These are phyloP conservation scores for Julus scanicus DNA, from an alignment of 2,888 invertebrate genomes.

Conservation along the genomic window DNA sequence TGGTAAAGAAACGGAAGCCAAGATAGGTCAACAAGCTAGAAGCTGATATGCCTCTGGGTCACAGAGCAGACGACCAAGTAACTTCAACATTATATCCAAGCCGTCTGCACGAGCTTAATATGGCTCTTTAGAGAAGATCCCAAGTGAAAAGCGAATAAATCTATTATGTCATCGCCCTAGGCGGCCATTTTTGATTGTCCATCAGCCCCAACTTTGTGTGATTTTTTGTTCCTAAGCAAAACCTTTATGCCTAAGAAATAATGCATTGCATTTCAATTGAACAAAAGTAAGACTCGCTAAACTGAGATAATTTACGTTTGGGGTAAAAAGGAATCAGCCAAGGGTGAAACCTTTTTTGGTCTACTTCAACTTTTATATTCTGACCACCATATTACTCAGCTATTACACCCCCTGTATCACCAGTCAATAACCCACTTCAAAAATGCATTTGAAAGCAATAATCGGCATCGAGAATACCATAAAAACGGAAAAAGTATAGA, in stretches of 20 bases:
- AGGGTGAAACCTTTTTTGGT: conserved; percentile 51
- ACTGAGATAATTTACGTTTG: conserved; percentile 49
- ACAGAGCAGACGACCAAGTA: conserved; percentile 44
- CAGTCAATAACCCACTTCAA: conserved; percentile 48
- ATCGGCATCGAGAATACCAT: not conserved
- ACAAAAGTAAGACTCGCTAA: conserved; percentile 36
- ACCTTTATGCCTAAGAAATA: conserved; percentile 8
- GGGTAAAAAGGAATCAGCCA: conserved; percentile 36
- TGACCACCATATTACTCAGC: conserved; percentile 48
- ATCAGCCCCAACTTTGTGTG: not conserved
- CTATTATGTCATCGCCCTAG: conserved; percentile 41
- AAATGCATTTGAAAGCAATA: conserved; percentile 41
- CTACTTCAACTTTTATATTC: conserved; percentile 47
- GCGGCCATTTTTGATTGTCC: conserved; percentile 45
- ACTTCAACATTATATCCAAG: conserved; percentile 37
- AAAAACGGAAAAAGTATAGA: not conserved
- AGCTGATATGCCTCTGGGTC: not conserved
- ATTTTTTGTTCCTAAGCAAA: conserved; percentile 34
- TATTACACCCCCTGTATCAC: conserved; percentile 38
- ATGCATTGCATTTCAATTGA: conserved; percentile 13
- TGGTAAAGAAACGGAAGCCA: not conserved
- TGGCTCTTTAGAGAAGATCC: conserved; percentile 40
- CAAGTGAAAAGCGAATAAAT: conserved; percentile 41
- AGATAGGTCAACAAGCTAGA: conserved; percentile 14
- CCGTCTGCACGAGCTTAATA: conserved; percentile 49